phyloP scores from a whole-genome alignment of 2,888 invertebrate species.

The Yponomeuta cagnagella region DNA sequence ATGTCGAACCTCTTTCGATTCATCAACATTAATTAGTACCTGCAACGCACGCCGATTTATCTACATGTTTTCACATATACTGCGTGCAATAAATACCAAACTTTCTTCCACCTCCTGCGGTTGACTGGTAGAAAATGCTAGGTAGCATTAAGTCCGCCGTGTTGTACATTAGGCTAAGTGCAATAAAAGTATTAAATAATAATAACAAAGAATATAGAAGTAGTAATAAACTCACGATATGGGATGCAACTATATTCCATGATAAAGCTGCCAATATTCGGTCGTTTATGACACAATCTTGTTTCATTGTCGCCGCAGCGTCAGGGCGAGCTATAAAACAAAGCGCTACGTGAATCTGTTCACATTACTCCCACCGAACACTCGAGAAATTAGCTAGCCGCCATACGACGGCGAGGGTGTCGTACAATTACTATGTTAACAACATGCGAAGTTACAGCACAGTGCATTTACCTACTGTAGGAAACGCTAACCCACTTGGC shows the following conservation, averaged over 20 bases:
- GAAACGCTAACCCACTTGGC: not conserved
- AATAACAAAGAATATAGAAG: too few relatives aligned
- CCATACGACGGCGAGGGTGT: not conserved
- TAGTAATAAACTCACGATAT: not conserved
- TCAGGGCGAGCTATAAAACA: not conserved
- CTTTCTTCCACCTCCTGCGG: too few relatives aligned
- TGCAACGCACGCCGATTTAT: too few relatives aligned
- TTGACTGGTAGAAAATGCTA: too few relatives aligned
- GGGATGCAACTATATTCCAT: not conserved
- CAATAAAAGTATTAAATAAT: too few relatives aligned
- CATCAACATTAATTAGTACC: too few relatives aligned
- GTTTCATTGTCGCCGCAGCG: not conserved
- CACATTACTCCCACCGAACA: not conserved
- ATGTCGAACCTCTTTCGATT: too few relatives aligned
- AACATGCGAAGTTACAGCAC: not conserved
- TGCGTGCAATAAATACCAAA: too few relatives aligned
- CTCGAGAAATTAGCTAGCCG: not conserved
- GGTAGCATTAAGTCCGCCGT: too few relatives aligned
- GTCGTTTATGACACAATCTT: not conserved
- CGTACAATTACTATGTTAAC: not conserved
- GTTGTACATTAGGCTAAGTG: too few relatives aligned
- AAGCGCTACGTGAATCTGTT: constrained; percentile 2
- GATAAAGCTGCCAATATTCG: not conserved
- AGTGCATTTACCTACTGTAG: not conserved
- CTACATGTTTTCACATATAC: too few relatives aligned